phyloP scores from a whole-genome alignment of 2,113 vertebrate species.

The Ranitomeya variabilis region DNA sequence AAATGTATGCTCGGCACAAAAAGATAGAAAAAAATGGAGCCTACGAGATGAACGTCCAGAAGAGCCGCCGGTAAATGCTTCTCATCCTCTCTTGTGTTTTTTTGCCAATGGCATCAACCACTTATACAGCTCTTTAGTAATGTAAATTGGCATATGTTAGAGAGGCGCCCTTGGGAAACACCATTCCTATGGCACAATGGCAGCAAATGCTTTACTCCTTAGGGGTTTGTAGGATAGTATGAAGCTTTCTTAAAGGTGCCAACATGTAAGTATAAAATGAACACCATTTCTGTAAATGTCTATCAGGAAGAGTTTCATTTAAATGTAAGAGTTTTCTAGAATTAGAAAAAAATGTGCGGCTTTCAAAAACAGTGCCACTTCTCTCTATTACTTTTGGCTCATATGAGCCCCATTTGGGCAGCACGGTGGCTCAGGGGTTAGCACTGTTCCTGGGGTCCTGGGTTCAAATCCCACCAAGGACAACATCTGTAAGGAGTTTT shows the following conservation, averaged over 20 bases:
- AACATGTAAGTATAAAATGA: too few relatives aligned
- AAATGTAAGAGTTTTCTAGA: too few relatives aligned
- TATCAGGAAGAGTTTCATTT: too few relatives aligned
- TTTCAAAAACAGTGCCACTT: too few relatives aligned
- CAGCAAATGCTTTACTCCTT: not conserved
- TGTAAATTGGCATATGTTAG: not conserved
- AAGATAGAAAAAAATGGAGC: not conserved
- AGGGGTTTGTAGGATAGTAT: not conserved
- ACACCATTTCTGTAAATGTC: too few relatives aligned
- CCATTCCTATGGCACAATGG: not conserved
- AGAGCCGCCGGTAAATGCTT: not conserved
- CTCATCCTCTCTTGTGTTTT: not conserved
- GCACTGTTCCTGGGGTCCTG: too few relatives aligned
- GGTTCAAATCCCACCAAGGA: too few relatives aligned
- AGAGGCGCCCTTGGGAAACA: not conserved
- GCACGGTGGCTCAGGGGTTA: too few relatives aligned
- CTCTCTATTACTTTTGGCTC: too few relatives aligned
- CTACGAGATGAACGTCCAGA: not conserved
- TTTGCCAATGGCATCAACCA: not conserved
- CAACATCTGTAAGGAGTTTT: too few relatives aligned
- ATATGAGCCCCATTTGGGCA: too few relatives aligned
- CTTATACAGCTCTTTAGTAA: not conserved
- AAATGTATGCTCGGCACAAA: conserved; percentile 10
- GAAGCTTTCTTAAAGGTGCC: not conserved
- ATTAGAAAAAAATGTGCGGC: too few relatives aligned